These are phyloP conservation scores for Tangara arthus DNA, from an alignment of 2,797 vertebrate genomes.

Conservation along the genomic window DNA sequence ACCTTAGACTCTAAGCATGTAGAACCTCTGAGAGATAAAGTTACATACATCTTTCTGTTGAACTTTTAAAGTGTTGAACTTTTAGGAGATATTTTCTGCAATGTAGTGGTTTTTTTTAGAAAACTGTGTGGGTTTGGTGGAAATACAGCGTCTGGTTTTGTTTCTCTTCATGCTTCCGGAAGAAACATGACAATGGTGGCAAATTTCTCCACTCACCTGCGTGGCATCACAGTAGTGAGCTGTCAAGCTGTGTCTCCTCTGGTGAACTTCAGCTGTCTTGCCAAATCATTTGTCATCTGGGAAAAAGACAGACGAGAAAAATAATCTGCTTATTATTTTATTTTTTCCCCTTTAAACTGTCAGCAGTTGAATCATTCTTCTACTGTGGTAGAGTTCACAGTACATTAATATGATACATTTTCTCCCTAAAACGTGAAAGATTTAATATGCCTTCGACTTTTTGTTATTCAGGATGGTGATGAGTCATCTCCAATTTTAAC, in stretches of 20 bases:
- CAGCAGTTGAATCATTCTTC: neutral
- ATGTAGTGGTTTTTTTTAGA: neutral
- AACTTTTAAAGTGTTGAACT: neutral
- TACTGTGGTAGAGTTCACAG: neutral
- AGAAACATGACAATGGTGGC: accelerated
- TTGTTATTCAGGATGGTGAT: conserved; percentile 87
- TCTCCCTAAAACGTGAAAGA: neutral
- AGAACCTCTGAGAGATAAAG: neutral
- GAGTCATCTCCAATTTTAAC: conserved; percentile 86
- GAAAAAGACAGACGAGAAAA: neutral
- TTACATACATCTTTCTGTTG: accelerated
- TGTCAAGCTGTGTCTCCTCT: accelerated
- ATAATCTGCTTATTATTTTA: neutral
- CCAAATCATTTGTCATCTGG: neutral
- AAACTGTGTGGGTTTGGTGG: neutral
- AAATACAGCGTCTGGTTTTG: accelerated
- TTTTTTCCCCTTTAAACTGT: neutral
- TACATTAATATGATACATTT: neutral
- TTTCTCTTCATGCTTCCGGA: neutral
- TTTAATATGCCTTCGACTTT: neutral
- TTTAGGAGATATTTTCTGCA: neutral
- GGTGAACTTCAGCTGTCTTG: neutral
- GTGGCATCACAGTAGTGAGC: neutral
- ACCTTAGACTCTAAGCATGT: neutral
- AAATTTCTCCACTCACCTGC: neutral